Conservation (phyloP, 30 jellyfish, hydroid and myxozoan species). For the Chironex yamaguchii region DNA sequence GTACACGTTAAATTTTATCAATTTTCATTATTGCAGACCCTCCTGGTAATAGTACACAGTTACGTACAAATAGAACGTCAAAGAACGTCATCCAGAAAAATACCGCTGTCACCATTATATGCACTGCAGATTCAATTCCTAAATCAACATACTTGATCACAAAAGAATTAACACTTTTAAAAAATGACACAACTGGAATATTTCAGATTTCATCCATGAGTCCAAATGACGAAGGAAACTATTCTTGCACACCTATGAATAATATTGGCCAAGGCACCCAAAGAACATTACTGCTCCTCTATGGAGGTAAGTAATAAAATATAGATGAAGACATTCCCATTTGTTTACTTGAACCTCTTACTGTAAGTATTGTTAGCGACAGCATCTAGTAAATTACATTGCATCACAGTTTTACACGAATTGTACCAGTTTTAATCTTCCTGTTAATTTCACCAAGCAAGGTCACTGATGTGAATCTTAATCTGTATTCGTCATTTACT, state of each 20-base stretch:
- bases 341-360: too few relatives aligned
- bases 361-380: too few relatives aligned
- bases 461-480: too few relatives aligned
- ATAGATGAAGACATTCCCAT: too few relatives aligned
- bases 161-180: neutral
- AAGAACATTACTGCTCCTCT: neutral
- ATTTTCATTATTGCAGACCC: constrained; percentile 14
- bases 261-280: neutral
- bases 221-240: neutral
- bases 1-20: too few relatives aligned
- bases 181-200: neutral
- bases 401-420: too few relatives aligned
- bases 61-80: constrained; percentile 41
- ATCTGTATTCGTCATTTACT: too few relatives aligned
- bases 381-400: too few relatives aligned
- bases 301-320: neutral
- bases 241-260: neutral
- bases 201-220: neutral
- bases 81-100: neutral
- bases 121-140: neutral
- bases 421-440: too few relatives aligned
- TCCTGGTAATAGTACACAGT: constrained; percentile 33
- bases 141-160: neutral
- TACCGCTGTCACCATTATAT: neutral
- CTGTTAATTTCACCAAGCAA: too few relatives aligned